Percentiles rank a stretch among this genome's conserved stretches.
These are phyloP conservation scores for Zingel zingel DNA, from an alignment of 2,113 vertebrate species.

Conservation along the genomic window DNA sequence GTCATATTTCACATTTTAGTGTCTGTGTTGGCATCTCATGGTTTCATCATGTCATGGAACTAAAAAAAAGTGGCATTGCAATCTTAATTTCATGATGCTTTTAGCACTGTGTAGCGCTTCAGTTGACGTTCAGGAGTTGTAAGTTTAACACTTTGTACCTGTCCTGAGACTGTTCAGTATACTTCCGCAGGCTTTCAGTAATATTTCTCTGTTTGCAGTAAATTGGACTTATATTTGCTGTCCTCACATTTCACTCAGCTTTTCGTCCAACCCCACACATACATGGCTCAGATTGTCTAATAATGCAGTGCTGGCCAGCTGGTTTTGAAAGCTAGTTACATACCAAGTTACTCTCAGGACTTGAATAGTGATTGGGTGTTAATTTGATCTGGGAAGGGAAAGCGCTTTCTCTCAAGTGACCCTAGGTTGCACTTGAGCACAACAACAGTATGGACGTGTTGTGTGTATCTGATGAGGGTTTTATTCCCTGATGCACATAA, in stretches of 20 bases:
- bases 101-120: too few relatives aligned
- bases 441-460: background rate
- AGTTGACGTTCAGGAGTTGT: background rate
- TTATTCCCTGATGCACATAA: background rate
- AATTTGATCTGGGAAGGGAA: slow-evolving; percentile 2
- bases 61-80: background rate
- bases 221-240: background rate
- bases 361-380: background rate
- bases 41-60: background rate
- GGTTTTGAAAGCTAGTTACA: background rate
- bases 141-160: background rate
- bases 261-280: background rate
- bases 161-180: background rate
- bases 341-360: background rate
- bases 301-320: too few relatives aligned
- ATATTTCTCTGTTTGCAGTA: slow-evolving; percentile 24
- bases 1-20: slow-evolving; percentile 4
- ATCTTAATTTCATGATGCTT: too few relatives aligned
- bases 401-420: background rate
- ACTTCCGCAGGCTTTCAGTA: slow-evolving; percentile 8
- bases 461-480: background rate
- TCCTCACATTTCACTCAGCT: slow-evolving; percentile 6
- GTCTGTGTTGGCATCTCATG: background rate
- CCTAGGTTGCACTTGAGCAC: background rate
- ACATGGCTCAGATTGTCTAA: background rate